A percentile compares a stretch with the other conserved stretches of the same genome.
Conservation (phyloP, 1,140 invertebrate species). For the Papilio polyxenes region DNA sequence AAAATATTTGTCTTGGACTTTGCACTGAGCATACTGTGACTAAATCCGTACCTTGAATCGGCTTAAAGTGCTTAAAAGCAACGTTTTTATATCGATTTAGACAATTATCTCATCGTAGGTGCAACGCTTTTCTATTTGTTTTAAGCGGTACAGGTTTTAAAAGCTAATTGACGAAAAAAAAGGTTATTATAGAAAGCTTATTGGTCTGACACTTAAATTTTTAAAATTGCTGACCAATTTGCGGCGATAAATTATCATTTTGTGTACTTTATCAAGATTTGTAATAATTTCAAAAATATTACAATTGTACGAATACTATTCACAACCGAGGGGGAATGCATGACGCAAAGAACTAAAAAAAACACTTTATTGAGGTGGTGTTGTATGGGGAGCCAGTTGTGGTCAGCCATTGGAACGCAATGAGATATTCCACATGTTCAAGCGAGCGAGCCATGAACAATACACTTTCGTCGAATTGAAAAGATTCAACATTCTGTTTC, state of each 20-base stretch:
- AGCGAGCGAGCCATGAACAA: slow-evolving; percentile 41
- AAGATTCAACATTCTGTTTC: slow-evolving; percentile 15
- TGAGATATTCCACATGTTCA: slow-evolving; percentile 62
- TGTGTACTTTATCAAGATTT: not conserved
- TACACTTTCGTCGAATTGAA: slow-evolving; percentile 43
- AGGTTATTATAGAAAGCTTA: not conserved
- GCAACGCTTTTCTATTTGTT: not conserved
- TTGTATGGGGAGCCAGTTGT: slow-evolving; percentile 45
- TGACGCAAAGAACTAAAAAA: not conserved
- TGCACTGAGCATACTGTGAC: slow-evolving; percentile 52
- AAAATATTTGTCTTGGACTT: slow-evolving; percentile 61
- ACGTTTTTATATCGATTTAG: not conserved
- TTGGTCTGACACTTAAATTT: not conserved
- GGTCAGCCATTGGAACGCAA: slow-evolving; percentile 57
- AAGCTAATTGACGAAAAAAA: not conserved
- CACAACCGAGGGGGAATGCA: not conserved
- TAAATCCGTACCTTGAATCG: slow-evolving; percentile 43
- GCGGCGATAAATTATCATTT: not conserved
- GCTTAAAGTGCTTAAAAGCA: slow-evolving; percentile 33
- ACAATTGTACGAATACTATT: not conserved
- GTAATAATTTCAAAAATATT: slow-evolving; percentile 11
- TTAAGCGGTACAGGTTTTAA: not conserved
- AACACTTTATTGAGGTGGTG: slow-evolving; percentile 18
- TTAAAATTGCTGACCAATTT: not conserved
- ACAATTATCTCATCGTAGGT: not conserved